A percentile compares a stretch with the other conserved stretches of the same genome.
phyloP scores from a whole-genome alignment of 2,888 invertebrate genomes.

The Drosophila nigricruria region DNA sequence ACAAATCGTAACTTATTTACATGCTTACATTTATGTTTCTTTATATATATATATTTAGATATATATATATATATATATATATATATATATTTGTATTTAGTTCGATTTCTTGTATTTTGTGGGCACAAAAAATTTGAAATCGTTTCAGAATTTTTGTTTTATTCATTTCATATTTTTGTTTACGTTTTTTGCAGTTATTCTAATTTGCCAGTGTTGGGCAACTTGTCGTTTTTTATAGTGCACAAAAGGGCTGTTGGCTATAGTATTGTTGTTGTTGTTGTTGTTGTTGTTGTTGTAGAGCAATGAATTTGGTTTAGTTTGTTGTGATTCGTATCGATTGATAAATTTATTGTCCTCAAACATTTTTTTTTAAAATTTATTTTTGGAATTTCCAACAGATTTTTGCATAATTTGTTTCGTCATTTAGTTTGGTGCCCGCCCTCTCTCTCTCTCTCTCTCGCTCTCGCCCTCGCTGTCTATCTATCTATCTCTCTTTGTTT shows the following conservation, averaged over 20 bases:
- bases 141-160: conserved; percentile 1
- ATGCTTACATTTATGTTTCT: conserved; percentile 38
- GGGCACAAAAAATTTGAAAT: conserved; percentile 41
- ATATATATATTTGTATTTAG: conserved; percentile 27
- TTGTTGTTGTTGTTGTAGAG: background rate
- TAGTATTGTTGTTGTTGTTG: conserved; percentile 9
- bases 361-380: conserved; percentile 37
- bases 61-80: conserved; percentile 21
- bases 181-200: background rate
- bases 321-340: conserved; percentile 26
- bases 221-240: conserved; percentile 28
- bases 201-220: conserved; percentile 38
- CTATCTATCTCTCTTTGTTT: conserved; percentile 21
- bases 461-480: background rate
- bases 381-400: conserved; percentile 23
- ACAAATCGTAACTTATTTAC: conserved; percentile 63
- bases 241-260: conserved; percentile 10
- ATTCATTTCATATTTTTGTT: background rate
- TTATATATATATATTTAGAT: background rate
- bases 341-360: conserved; percentile 81
- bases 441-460: background rate
- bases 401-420: conserved; percentile 16
- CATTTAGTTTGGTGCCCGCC: conserved; percentile 3
- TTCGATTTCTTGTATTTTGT: conserved; percentile 32
- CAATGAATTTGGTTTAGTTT: conserved; percentile 15